Conservation (phyloP, 1,140 invertebrate genomes). For the Phortica variegata region DNA sequence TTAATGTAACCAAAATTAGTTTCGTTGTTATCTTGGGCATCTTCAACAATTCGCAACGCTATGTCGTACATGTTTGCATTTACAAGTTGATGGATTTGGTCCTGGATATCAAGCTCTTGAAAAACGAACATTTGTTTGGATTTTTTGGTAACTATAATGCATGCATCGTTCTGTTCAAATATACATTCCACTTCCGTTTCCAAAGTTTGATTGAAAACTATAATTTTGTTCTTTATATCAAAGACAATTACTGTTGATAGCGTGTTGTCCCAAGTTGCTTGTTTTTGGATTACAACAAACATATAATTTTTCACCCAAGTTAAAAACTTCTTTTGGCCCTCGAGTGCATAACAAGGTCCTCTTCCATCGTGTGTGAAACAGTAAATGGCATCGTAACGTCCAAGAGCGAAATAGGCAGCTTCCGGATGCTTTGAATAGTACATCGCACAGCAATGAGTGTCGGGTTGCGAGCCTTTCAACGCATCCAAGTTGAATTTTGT, state of each 20-base stretch:
- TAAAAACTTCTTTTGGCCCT: conserved; percentile 24
- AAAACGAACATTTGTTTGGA: conserved; percentile 10
- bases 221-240: conserved; percentile 35
- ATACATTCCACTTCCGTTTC: conserved; percentile 8
- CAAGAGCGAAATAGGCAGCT: conserved; percentile 27
- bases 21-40: conserved; percentile 1
- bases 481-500: conserved; percentile 14
- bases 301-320: conserved; percentile 27
- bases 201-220: conserved; percentile 27
- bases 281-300: conserved; percentile 17
- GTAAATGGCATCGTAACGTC: conserved; percentile 33
- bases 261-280: not conserved
- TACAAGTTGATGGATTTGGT: conserved; percentile 17
- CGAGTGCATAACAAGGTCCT: conserved; percentile 36
- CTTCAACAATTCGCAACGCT: conserved; percentile 24
- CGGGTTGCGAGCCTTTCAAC: conserved; percentile 4
- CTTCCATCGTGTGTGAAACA: conserved; percentile 34
- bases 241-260: conserved; percentile 16
- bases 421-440: conserved; percentile 6
- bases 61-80: conserved; percentile 27
- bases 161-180: conserved; percentile 18
- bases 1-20: conserved; percentile 16
- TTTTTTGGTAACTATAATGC: not conserved
- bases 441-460: conserved; percentile 28
- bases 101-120: conserved; percentile 14